A percentile compares a stretch with the other conserved stretches of the same genome.
Conservation (phyloP, 2,888 invertebrate species). For the Hirtodrosophila confusa region DNA sequence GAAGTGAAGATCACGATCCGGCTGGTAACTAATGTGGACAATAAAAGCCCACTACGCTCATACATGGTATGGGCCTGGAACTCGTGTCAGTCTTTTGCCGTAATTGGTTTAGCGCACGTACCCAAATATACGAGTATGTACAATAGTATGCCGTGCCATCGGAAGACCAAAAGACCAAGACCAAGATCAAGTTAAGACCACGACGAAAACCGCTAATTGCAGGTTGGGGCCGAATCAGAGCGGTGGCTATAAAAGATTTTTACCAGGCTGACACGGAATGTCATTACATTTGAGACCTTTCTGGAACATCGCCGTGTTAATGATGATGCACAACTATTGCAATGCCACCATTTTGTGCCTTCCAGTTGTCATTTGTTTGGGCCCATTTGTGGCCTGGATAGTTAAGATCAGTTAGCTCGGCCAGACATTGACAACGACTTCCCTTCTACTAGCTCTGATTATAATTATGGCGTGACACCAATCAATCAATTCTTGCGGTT, state of each 20-base stretch:
- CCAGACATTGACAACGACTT: slow-evolving; percentile 33
- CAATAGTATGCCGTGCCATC: slow-evolving; percentile 1
- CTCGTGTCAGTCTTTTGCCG: slow-evolving; percentile 62
- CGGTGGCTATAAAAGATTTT: slow-evolving; percentile 50
- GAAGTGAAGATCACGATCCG: slow-evolving; percentile 53
- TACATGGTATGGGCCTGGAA: slow-evolving; percentile 19
- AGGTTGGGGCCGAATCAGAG: slow-evolving; percentile 52
- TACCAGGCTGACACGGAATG: slow-evolving; percentile 53
- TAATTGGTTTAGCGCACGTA: slow-evolving; percentile 72
- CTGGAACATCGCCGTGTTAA: slow-evolving; percentile 19
- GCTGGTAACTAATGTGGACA: slow-evolving; percentile 53
- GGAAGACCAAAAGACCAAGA: slow-evolving; percentile 10
- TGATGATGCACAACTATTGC: slow-evolving; percentile 37
- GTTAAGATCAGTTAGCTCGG: slow-evolving; percentile 12
- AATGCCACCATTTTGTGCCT: slow-evolving; percentile 13
- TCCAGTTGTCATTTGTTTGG: slow-evolving; percentile 30
- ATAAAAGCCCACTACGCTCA: slow-evolving; percentile 48
- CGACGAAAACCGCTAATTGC: slow-evolving; percentile 54
- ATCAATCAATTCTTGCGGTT: slow-evolving; percentile 3
- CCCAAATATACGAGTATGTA: slow-evolving; percentile 15
- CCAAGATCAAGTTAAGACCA: slow-evolving; percentile 3
- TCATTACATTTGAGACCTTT: slow-evolving; percentile 54
- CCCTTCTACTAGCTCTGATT: slow-evolving; percentile 23
- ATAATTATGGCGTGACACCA: slow-evolving; percentile 14
- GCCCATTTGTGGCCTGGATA: slow-evolving; percentile 9